Evolutionary conservation across 2,797 vertebrate species (phyloP).

Genomic region (Mormyrus proboscirostris): DNA sequence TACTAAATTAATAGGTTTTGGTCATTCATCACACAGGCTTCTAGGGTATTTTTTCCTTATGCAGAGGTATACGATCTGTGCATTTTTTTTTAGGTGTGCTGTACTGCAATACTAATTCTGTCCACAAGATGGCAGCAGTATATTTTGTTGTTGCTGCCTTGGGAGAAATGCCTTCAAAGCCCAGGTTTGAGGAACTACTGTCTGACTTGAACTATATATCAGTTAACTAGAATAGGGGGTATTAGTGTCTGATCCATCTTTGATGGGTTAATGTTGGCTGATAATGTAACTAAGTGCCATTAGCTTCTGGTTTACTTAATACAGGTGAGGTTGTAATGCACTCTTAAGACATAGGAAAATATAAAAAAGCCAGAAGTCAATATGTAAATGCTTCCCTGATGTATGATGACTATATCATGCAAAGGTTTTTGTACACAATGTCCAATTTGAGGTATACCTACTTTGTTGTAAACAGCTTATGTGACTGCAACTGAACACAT

Average conservation of each 20-base stretch:
- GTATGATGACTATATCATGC: not conserved
- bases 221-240: not conserved
- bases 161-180: not conserved
- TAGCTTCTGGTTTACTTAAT: not conserved
- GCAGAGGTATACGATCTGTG: not conserved
- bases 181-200: not conserved
- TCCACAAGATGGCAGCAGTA: not conserved
- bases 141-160: not conserved
- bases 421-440: not conserved
- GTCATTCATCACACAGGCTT: not conserved
- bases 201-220: not conserved
- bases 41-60: not conserved
- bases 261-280: not conserved
- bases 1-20: not conserved
- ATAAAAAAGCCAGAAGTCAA: not conserved
- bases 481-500: not conserved
- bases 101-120: not conserved
- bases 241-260: not conserved
- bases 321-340: too few relatives aligned
- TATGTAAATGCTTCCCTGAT: not conserved
- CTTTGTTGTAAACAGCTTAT: not conserved
- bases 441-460: not conserved
- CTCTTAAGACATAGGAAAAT: not conserved
- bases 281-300: not conserved
- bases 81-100: not conserved